A percentile compares a stretch with the other conserved stretches of the same genome.
phyloP scores from a whole-genome alignment of 2,113 vertebrate species.

The Calyptommatus sinebrachiatus region DNA sequence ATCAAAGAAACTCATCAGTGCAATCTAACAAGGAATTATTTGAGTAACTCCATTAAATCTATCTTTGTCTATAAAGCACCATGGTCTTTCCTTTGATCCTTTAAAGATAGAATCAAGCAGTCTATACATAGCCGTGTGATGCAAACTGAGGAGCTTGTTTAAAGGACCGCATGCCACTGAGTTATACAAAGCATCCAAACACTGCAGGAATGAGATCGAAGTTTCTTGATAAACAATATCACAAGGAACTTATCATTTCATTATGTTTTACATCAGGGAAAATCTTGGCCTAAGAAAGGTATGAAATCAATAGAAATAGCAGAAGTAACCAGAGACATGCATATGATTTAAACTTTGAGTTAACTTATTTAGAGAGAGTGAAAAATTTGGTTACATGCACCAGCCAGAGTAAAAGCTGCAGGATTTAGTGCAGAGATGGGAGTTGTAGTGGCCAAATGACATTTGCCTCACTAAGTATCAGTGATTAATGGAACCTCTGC shows the following conservation, averaged over 20 bases:
- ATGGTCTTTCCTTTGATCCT: conserved; percentile 68
- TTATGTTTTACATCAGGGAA: conserved; percentile 39
- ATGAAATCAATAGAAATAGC: background rate
- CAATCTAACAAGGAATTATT: conserved; percentile 59
- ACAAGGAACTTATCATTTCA: conserved; percentile 27
- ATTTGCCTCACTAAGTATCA: too few relatives aligned
- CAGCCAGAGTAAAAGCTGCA: background rate
- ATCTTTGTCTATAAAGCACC: conserved; percentile 65
- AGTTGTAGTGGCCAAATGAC: too few relatives aligned
- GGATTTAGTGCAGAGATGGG: background rate
- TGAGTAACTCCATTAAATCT: conserved; percentile 69
- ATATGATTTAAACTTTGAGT: conserved; percentile 2
- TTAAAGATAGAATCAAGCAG: conserved; percentile 47
- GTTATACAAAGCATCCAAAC: conserved; percentile 53
- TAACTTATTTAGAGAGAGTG: background rate
- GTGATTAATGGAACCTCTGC: too few relatives aligned
- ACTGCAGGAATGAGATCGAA: conserved; percentile 46
- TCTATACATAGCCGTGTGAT: conserved; percentile 53
- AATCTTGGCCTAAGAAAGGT: conserved; percentile 10
- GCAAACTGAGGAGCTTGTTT: conserved; percentile 51
- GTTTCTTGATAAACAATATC: conserved; percentile 47
- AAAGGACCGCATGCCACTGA: conserved; percentile 48
- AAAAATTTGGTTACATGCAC: background rate
- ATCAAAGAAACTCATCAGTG: conserved; percentile 65
- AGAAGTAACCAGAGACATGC: background rate